Conservation (phyloP, 2,797 vertebrate genomes). For the Antrozous pallidus region DNA sequence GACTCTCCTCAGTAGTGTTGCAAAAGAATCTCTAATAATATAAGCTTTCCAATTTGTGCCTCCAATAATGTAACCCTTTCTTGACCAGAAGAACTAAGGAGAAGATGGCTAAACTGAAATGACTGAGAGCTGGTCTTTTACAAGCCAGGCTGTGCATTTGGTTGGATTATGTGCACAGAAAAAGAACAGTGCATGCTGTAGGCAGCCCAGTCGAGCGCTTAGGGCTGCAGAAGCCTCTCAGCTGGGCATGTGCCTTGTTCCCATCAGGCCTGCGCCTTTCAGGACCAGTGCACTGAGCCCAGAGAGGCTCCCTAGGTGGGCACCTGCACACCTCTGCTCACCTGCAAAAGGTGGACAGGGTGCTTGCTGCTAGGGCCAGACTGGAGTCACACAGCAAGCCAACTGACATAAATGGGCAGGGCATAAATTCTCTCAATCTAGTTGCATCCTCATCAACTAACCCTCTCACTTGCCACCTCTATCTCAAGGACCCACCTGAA, state of each 20-base stretch:
- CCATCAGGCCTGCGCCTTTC: neutral
- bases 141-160: neutral
- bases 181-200: neutral
- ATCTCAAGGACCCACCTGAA: neutral
- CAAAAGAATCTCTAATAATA: neutral
- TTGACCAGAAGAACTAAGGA: neutral
- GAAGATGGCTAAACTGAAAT: neutral
- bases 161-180: neutral
- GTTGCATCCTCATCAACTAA: neutral
- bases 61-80: neutral
- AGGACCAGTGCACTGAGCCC: neutral
- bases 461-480: neutral
- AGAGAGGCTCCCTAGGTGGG: neutral
- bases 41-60: neutral
- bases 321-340: neutral
- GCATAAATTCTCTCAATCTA: neutral
- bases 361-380: neutral
- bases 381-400: neutral
- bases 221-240: neutral
- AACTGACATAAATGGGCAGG: accelerated
- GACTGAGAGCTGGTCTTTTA: neutral
- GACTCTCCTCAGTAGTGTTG: neutral
- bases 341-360: neutral
- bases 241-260: neutral
- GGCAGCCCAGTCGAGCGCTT: neutral